Conservation (phyloP, 35 echinoderm and acorn worm species). For the Eucidaris tribuloides region DNA sequence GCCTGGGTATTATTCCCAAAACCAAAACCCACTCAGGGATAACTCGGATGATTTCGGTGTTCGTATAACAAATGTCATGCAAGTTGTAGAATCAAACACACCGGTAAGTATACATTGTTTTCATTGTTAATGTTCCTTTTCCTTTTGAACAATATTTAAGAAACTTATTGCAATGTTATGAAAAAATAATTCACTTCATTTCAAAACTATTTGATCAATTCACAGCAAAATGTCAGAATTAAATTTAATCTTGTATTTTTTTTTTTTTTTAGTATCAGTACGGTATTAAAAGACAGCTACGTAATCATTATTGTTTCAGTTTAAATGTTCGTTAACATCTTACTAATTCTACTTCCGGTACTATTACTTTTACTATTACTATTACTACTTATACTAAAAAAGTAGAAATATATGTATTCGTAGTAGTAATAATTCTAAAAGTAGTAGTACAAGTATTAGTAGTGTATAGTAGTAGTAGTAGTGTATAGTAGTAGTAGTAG, state of each 20-base stretch:
- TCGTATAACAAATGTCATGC: conserved; percentile 22
- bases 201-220: not conserved
- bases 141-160: not conserved
- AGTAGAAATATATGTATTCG: too few species aligned
- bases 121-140: not conserved
- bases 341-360: too few species aligned
- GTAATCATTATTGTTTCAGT: not conserved
- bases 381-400: too few species aligned
- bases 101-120: not conserved
- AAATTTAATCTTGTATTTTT: not conserved
- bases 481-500: too few species aligned
- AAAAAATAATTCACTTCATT: too few species aligned
- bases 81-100: not conserved
- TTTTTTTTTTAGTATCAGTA: not conserved
- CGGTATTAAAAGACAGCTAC: not conserved
- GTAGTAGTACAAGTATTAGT: too few species aligned
- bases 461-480: too few species aligned
- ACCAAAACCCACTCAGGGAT: not conserved
- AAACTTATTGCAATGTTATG: not conserved
- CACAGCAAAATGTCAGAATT: not conserved
- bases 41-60: conserved; percentile 21
- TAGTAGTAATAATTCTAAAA: too few species aligned
- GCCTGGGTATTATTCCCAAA: conserved; percentile 29
- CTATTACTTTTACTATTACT: too few species aligned
- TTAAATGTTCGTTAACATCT: not conserved